Evolutionary conservation across 2,888 invertebrate genomes (phyloP), one percentile per base, ranked within the genome.

Genomic region (Drosophila percnosoma): DNA sequence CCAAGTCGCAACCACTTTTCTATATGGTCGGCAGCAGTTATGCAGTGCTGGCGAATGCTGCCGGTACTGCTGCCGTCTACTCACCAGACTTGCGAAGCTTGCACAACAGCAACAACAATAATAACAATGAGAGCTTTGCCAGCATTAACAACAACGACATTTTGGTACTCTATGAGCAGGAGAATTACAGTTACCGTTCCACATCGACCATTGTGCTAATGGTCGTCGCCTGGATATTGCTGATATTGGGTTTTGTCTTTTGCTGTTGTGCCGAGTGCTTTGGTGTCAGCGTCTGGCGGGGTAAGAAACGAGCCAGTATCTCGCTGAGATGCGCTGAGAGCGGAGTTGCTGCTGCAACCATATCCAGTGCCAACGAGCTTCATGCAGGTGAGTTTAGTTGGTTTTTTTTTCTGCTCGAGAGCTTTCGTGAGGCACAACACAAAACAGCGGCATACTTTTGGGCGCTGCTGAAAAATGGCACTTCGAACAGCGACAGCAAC

Each of bases 241-340:
- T 92, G 73, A 90, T 92, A 49, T 67, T 92, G 52, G 90, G 91
- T 18, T 92, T 92, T 70, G 87, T 91, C 45, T 80, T 92, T 54
- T 92, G 92, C 77, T 92, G 92, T 73, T 92, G 92, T 68, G 87
- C 91, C 36, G 92, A 92, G 66, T 92, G 91, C 72, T 91, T 90
- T 24, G 89, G 87, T 38, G 77, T 90, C 40, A 83, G 89, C 52
- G 78, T 87, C 53, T 88, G 90, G 80, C 76, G 82, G 55, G 85
- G 83, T 55, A 89, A 85, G 72, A 83, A 87, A 42, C 77, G 75
- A 31, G 78, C 73, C 62, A 72, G 77, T 74, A 73, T 66, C 53
- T 62, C 75, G n/a, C 54, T 64, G 38, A 52, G 73, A 52, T 40
- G 52, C 21, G 48, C 48, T 29, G 84, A 89, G 68, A 70, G 72